A percentile compares a stretch with the other conserved stretches of the same genome.
These are phyloP conservation scores for Corythoichthys intestinalis DNA, from an alignment of 2,113 vertebrate species.

Conservation along the genomic window DNA sequence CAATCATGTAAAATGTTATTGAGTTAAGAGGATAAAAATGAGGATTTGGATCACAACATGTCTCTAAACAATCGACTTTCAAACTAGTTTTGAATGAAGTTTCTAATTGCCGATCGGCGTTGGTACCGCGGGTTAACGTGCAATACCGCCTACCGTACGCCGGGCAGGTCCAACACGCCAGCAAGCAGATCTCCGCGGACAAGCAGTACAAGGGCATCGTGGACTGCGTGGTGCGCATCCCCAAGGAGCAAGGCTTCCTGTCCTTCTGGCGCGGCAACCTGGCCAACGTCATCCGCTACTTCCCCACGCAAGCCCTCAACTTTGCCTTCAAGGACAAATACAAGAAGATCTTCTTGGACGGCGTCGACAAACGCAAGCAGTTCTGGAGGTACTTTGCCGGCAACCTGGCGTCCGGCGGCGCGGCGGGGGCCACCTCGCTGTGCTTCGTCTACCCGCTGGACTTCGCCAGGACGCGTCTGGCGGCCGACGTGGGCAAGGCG, in stretches of 20 bases:
- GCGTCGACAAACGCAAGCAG: slow-evolving; percentile 82
- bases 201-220: slow-evolving; percentile 88
- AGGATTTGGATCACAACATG: too few relatives aligned
- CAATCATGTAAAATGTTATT: too few relatives aligned
- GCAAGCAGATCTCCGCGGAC: slow-evolving; percentile 83
- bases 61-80: too few relatives aligned
- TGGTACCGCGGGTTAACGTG: too few relatives aligned
- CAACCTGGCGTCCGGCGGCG: slow-evolving; percentile 85
- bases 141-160: too few relatives aligned
- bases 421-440: slow-evolving; percentile 84
- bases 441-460: slow-evolving; percentile 89
- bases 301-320: slow-evolving; percentile 91
- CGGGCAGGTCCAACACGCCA: slow-evolving; percentile 85
- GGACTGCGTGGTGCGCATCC: slow-evolving; percentile 84
- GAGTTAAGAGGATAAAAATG: too few relatives aligned
- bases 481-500: slow-evolving; percentile 82
- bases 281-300: slow-evolving; percentile 89
- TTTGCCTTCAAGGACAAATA: slow-evolving; percentile 95
- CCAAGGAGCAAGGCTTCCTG: slow-evolving; percentile 84
- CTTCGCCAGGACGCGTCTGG: slow-evolving; percentile 85
- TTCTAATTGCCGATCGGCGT: too few relatives aligned
- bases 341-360: slow-evolving; percentile 86
- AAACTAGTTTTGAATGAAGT: too few relatives aligned
- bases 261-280: slow-evolving; percentile 89
- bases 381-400: slow-evolving; percentile 92